These are phyloP conservation scores for Prionchulus punctatus DNA, from an alignment of 2,888 invertebrate species.

Conservation along the genomic window DNA sequence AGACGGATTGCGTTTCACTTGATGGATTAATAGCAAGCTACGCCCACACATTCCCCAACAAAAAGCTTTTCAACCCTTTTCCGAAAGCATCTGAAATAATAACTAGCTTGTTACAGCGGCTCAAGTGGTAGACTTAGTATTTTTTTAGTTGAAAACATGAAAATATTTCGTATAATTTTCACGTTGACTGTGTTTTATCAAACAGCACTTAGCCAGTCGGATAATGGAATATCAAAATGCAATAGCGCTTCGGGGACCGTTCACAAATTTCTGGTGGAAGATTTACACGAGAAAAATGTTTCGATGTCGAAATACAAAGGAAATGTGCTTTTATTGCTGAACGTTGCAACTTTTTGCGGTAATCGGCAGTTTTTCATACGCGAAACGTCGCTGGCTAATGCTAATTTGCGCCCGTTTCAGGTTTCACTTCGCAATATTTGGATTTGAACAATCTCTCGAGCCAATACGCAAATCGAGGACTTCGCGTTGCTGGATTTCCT, in stretches of 20 bases:
- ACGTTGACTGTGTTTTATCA: no score
- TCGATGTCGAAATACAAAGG: not conserved
- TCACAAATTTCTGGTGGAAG: not conserved
- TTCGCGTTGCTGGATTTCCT: conserved; percentile 26
- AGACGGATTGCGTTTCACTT: no score
- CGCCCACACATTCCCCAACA: no score
- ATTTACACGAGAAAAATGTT: not conserved
- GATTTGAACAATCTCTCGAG: conserved; percentile 31
- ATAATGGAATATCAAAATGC: no score
- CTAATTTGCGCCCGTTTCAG: conserved; percentile 13
- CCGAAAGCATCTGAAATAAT: no score
- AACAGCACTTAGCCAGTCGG: no score
- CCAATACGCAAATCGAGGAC: conserved; percentile 9
- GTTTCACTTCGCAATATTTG: conserved; percentile 31
- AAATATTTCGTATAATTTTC: no score
- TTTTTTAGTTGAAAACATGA: no score
- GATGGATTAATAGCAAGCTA: no score
- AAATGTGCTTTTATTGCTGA: not conserved
- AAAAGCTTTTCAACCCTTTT: no score
- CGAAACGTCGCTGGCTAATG: not conserved
- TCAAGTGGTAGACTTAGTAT: no score
- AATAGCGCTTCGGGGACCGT: conserved; percentile 1
- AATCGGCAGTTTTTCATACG: not conserved
- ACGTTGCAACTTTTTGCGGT: conserved; percentile 4
- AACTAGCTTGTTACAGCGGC: no score